Conservation (phyloP, 1,140 invertebrate species). For the Ceratina japonica region DNA sequence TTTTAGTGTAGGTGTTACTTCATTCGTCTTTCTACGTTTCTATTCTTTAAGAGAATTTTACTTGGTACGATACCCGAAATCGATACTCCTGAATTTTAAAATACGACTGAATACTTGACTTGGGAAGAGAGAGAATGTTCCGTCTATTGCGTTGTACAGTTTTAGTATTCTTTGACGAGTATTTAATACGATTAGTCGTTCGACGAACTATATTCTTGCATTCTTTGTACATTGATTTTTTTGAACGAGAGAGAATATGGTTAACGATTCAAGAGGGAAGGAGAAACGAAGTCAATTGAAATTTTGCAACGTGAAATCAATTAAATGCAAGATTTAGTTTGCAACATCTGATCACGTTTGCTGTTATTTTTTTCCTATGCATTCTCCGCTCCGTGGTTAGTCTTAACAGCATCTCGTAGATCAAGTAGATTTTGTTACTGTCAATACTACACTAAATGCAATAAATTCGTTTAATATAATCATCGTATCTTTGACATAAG, state of each 20-base stretch:
- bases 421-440: not conserved
- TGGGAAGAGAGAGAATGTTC: not conserved
- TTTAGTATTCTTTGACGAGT: not conserved
- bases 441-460: not conserved
- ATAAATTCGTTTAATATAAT: not conserved
- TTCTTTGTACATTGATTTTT: not conserved
- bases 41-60: not conserved
- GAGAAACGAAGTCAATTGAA: not conserved
- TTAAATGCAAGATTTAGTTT: not conserved
- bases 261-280: not conserved
- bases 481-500: not conserved
- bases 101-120: not conserved
- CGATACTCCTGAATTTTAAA: not conserved
- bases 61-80: not conserved
- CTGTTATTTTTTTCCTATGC: not conserved
- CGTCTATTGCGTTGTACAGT: conserved; percentile 16
- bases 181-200: conserved; percentile 2
- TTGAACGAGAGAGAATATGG: not conserved
- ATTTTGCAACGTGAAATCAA: not conserved
- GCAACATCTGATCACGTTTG: not conserved
- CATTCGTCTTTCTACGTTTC: no score
- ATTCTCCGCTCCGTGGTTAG: not conserved
- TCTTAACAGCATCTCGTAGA: not conserved
- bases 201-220: not conserved
- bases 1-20: no score